These are phyloP conservation scores for Leptinotarsa tumamoca DNA, from an alignment of 2,888 invertebrate genomes.

Conservation along the genomic window DNA sequence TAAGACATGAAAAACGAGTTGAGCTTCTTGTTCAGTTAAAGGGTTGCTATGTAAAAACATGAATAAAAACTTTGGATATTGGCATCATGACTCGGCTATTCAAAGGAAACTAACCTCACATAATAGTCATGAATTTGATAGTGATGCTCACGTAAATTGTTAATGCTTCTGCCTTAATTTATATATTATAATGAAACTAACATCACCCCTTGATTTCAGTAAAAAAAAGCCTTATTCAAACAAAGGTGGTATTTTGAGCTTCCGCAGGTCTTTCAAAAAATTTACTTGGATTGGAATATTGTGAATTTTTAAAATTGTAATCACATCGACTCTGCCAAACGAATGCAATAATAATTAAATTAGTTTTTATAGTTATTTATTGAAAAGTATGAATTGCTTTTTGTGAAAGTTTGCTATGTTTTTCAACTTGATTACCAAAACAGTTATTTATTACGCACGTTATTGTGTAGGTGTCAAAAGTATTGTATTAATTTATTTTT, in stretches of 20 bases:
- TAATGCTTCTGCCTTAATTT: neutral
- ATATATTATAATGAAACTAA: neutral
- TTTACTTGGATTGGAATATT: neutral
- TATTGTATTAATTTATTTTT: conserved; percentile 16
- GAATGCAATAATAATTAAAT: conserved; percentile 20
- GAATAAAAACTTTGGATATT: neutral
- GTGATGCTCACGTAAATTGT: neutral
- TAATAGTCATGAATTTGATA: neutral
- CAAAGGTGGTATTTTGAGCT: conserved; percentile 1
- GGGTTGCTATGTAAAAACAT: neutral
- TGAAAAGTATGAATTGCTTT: conserved; percentile 5
- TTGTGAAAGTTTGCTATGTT: conserved; percentile 1
- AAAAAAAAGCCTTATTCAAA: neutral
- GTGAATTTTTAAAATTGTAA: conserved; percentile 24
- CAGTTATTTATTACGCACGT: conserved; percentile 13
- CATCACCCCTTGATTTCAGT: neutral
- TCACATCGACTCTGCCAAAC: conserved; percentile 24
- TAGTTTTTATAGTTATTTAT: conserved; percentile 15
- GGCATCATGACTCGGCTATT: neutral
- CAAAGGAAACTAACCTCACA: neutral
- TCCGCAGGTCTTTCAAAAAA: conserved; percentile 7
- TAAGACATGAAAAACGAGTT: neutral
- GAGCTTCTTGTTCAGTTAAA: neutral
- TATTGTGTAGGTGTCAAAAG: conserved; percentile 18
- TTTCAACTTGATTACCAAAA: conserved; percentile 14